Evolutionary conservation across 2,888 invertebrate genomes (phyloP).

Genomic region (Tethea ocularis): DNA sequence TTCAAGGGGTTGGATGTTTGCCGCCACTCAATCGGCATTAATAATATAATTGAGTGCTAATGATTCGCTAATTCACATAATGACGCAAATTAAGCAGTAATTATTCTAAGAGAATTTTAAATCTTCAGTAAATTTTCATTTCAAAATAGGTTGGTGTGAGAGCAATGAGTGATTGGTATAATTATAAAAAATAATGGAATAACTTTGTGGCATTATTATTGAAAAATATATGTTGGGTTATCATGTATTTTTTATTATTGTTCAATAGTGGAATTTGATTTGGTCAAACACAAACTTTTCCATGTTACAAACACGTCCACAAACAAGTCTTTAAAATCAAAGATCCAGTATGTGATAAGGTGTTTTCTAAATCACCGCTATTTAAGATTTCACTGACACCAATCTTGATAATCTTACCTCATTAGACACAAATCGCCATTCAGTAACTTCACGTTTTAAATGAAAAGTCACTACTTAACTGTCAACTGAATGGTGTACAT

Average conservation of each 20-base stretch:
- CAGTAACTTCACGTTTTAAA: neutral
- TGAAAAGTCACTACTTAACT: conserved; percentile 29
- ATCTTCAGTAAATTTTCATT: neutral
- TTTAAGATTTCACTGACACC: neutral
- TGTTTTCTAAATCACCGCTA: neutral
- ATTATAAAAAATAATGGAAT: too few species aligned
- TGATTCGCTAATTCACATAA: conserved; percentile 38
- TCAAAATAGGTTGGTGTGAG: too few species aligned
- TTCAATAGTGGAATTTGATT: too few species aligned
- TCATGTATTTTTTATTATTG: too few species aligned
- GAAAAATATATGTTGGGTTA: too few species aligned
- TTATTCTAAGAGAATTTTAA: conserved; percentile 13
- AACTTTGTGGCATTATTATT: too few species aligned
- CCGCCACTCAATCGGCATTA: conserved; percentile 38
- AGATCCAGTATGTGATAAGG: too few species aligned
- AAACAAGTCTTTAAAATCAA: too few species aligned
- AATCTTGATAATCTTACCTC: neutral
- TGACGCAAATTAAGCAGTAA: conserved; percentile 19
- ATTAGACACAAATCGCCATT: neutral
- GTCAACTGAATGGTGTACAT: conserved; percentile 42
- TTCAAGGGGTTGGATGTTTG: conserved; percentile 28
- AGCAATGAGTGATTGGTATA: too few species aligned
- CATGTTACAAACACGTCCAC: too few species aligned
- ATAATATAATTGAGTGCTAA: conserved; percentile 50
- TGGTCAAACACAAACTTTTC: too few species aligned